Conservation (phyloP, 2,888 invertebrate species). For the Harpalus rufipes region DNA sequence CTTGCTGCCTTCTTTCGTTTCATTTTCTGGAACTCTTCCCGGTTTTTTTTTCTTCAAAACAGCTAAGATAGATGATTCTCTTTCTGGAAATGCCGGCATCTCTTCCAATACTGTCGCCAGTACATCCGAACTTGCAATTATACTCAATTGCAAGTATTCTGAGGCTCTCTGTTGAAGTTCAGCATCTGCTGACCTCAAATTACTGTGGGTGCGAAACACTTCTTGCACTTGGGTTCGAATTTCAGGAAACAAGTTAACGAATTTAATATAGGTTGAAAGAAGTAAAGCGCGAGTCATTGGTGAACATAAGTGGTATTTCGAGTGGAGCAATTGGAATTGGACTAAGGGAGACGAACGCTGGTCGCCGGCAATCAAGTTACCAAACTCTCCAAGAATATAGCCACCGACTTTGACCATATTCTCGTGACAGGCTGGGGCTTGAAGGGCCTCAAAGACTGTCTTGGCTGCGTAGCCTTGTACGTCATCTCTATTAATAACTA, state of each 20-base stretch:
- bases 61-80: slow-evolving; percentile 97
- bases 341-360: slow-evolving; percentile 97
- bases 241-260: slow-evolving; percentile 99
- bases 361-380: slow-evolving; percentile 99
- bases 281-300: slow-evolving; percentile 97
- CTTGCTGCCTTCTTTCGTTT: slow-evolving; percentile 89
- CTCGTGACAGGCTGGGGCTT: slow-evolving; percentile 99
- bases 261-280: slow-evolving; percentile 99
- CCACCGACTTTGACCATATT: slow-evolving; percentile 99
- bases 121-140: slow-evolving; percentile 97
- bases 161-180: slow-evolving; percentile 99
- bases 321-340: slow-evolving; percentile 98
- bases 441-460: slow-evolving; percentile 99
- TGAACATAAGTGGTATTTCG: slow-evolving; percentile 99
- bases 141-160: slow-evolving; percentile 97
- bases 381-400: slow-evolving; percentile 99
- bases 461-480: slow-evolving; percentile 99
- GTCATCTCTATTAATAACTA: slow-evolving; percentile 99
- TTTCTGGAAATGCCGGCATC: slow-evolving; percentile 99
- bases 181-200: slow-evolving; percentile 97
- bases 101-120: slow-evolving; percentile 98
- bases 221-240: slow-evolving; percentile 97
- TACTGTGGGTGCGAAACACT: slow-evolving; percentile 95
- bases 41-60: slow-evolving; percentile 99
- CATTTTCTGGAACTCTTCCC: slow-evolving; percentile 93